phyloP scores from a whole-genome alignment of 37 sponge, comb jelly and placozoan genomes.

The Geodia barretti region DNA sequence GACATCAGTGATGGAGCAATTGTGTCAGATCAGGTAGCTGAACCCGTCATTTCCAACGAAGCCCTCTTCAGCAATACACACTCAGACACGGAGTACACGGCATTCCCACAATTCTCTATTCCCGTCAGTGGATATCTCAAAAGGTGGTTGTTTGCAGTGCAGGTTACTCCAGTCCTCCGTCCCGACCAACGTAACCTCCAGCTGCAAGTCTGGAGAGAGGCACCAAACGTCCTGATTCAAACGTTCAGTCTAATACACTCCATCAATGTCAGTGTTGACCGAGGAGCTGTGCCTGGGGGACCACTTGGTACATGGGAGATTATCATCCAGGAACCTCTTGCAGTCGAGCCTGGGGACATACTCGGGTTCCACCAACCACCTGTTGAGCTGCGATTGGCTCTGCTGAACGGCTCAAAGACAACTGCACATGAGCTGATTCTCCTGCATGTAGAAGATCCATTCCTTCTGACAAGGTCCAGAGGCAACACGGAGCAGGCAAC shows the following conservation, averaged over 20 bases:
- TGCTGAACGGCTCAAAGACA: background rate
- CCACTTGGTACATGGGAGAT: background rate
- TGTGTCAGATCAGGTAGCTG: background rate
- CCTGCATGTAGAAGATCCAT: no score
- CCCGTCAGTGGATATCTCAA: background rate
- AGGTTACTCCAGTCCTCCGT: background rate
- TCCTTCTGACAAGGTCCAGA: no score
- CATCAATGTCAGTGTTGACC: background rate
- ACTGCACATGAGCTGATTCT: background rate
- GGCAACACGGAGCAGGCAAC: no score
- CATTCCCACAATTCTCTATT: background rate
- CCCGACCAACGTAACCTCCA: background rate
- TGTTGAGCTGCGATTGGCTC: background rate
- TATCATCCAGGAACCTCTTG: background rate
- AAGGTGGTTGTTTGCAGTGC: background rate
- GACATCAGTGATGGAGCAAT: background rate
- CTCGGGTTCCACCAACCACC: background rate
- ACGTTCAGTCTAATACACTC: background rate
- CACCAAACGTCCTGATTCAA: background rate
- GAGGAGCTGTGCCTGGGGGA: background rate
- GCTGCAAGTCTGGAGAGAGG: background rate
- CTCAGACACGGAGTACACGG: background rate
- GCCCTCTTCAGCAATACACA: background rate
- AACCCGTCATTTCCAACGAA: background rate
- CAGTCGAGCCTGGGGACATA: background rate